Evolutionary conservation across 2,113 vertebrate genomes (phyloP).

Genomic region (Anhinga anhinga): DNA sequence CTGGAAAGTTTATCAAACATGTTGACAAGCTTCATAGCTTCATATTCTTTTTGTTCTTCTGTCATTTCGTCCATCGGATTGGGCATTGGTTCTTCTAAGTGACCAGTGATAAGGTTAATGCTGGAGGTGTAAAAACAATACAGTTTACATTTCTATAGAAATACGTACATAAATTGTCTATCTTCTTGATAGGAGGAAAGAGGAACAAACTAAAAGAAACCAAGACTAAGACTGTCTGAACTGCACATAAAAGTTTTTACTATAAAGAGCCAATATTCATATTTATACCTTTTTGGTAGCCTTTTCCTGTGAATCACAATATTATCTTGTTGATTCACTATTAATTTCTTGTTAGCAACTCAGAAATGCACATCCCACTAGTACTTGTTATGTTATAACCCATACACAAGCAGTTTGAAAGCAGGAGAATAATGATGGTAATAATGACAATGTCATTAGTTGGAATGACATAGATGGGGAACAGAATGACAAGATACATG

Average conservation of each 20-base stretch:
- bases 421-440: not conserved
- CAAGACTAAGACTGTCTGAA: not conserved
- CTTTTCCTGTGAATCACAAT: not conserved
- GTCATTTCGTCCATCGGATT: conserved; percentile 98
- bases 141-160: not conserved
- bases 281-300: not conserved
- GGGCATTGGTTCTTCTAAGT: conserved; percentile 92
- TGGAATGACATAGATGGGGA: not conserved
- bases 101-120: conserved; percentile 97
- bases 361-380: not conserved
- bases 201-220: not conserved
- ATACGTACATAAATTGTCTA: not conserved
- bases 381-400: not conserved
- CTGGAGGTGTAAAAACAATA: conserved; percentile 63
- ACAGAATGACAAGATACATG: not conserved
- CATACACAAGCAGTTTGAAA: not conserved
- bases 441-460: not conserved
- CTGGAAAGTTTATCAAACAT: conserved; percentile 98
- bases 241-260: not conserved
- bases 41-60: conserved; percentile 97
- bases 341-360: not conserved
- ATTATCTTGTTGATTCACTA: not conserved
- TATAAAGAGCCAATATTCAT: not conserved
- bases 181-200: not conserved
- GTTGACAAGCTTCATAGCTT: conserved; percentile 94